These are phyloP conservation scores for Phalacrocorax carbo DNA, from an alignment of 2,113 vertebrate species.

Conservation along the genomic window DNA sequence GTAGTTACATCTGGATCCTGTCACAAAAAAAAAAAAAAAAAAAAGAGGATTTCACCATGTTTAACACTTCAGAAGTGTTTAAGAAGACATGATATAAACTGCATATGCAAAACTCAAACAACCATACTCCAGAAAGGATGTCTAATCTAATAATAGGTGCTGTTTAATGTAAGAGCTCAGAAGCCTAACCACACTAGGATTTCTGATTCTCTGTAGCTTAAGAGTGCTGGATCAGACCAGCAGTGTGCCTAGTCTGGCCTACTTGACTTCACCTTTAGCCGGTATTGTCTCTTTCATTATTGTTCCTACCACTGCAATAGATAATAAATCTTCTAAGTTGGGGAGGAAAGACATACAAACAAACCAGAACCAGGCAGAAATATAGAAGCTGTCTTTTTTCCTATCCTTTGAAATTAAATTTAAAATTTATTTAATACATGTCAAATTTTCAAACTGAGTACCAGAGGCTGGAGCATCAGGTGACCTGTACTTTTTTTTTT, in stretches of 20 bases:
- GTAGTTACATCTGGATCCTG: neutral
- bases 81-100: neutral
- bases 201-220: neutral
- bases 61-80: neutral
- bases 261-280: neutral
- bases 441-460: neutral
- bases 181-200: neutral
- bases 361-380: neutral
- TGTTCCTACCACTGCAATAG: neutral
- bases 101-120: neutral
- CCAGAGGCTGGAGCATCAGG: neutral
- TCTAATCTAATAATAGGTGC: neutral
- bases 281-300: neutral
- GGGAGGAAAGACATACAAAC: neutral
- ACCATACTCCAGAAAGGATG: neutral
- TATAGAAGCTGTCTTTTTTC: neutral
- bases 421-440: neutral
- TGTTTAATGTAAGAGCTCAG: neutral
- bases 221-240: neutral
- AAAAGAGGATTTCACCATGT: neutral
- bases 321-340: neutral
- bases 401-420: neutral
- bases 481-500: neutral
- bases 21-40: neutral
- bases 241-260: accelerated